These are phyloP conservation scores for Rhodeus uyekii DNA, from an alignment of 2,797 vertebrate genomes.

Conservation along the genomic window DNA sequence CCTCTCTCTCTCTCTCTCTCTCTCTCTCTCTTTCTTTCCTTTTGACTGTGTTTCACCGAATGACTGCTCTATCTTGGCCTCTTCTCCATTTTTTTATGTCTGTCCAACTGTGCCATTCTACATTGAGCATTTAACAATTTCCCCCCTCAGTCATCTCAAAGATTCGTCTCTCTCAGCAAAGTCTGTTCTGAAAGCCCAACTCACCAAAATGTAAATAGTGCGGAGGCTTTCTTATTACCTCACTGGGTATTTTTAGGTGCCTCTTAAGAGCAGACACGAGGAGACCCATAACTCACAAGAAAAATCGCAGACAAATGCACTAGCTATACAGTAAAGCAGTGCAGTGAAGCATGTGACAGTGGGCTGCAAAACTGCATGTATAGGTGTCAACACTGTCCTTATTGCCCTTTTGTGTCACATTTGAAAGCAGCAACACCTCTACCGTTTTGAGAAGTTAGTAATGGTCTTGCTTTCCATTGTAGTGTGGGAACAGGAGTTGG, in stretches of 20 bases:
- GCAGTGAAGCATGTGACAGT: not conserved
- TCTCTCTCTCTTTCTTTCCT: constrained; percentile 30
- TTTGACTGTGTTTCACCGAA: constrained; percentile 32
- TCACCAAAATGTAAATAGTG: constrained; percentile 77
- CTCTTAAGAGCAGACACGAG: constrained; percentile 69
- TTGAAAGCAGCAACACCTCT: not conserved
- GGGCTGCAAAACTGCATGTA: not conserved
- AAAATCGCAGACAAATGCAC: constrained; percentile 63
- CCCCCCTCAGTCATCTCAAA: constrained; percentile 65
- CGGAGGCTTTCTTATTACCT: constrained; percentile 77
- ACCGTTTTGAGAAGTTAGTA: not conserved
- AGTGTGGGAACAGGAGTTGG: constrained; percentile 22
- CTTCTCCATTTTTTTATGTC: constrained; percentile 8
- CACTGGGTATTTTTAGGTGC: constrained; percentile 78
- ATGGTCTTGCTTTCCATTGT: constrained; percentile 5
- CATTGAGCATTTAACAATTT: constrained; percentile 56
- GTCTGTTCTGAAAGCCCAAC: constrained; percentile 60
- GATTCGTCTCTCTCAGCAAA: constrained; percentile 60
- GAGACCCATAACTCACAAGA: constrained; percentile 63
- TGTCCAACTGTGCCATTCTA: not conserved
- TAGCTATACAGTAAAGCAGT: constrained; percentile 29
- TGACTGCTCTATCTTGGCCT: constrained; percentile 5
- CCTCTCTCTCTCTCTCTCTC: constrained; percentile 36
- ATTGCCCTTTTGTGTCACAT: not conserved
- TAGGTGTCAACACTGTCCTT: not conserved